A percentile compares a stretch with the other conserved stretches of the same genome.
Evolutionary conservation across 2,797 vertebrate genomes (phyloP).

Genomic region (Sphaeramia orbicularis): DNA sequence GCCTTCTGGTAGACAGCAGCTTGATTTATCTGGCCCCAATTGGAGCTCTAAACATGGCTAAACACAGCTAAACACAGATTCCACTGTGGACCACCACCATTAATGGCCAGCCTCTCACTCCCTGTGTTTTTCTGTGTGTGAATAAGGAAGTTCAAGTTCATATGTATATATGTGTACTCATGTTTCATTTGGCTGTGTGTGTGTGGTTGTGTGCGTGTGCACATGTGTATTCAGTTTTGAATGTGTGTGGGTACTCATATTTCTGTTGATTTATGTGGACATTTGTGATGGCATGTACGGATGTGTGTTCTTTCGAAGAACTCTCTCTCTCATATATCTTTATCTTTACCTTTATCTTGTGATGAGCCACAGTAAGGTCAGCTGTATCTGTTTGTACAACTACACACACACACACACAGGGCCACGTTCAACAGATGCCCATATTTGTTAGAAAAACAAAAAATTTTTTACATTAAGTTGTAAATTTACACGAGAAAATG

Average conservation of each 20-base stretch:
- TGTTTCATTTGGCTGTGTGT: constrained; percentile 39
- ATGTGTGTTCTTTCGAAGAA: too few relatives aligned
- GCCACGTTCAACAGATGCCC: constrained; percentile 14
- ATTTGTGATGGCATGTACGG: constrained; percentile 24
- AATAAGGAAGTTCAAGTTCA: constrained; percentile 37
- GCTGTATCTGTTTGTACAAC: constrained; percentile 13
- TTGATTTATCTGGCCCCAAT: constrained; percentile 87
- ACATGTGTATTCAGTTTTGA: constrained; percentile 27
- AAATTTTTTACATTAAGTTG: too few relatives aligned
- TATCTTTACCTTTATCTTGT: constrained; percentile 30
- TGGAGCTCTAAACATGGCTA: constrained; percentile 82
- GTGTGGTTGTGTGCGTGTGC: constrained; percentile 51
- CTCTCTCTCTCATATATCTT: too few relatives aligned
- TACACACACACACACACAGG: constrained; percentile 18
- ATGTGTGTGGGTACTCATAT: constrained; percentile 68
- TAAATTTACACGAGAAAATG: too few relatives aligned
- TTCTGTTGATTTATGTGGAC: constrained; percentile 32
- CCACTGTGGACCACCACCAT: constrained; percentile 81
- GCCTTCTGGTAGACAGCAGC: constrained; percentile 83
- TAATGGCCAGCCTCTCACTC: constrained; percentile 67
- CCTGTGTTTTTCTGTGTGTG: constrained; percentile 19
- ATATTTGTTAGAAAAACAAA: too few relatives aligned
- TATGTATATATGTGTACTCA: constrained; percentile 12
- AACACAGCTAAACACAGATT: constrained; percentile 83
- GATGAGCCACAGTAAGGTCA: constrained; percentile 33